These are phyloP conservation scores for Anthopleura xanthogrammica DNA, from an alignment of 92 coral and sea anemone species.

Conservation along the genomic window DNA sequence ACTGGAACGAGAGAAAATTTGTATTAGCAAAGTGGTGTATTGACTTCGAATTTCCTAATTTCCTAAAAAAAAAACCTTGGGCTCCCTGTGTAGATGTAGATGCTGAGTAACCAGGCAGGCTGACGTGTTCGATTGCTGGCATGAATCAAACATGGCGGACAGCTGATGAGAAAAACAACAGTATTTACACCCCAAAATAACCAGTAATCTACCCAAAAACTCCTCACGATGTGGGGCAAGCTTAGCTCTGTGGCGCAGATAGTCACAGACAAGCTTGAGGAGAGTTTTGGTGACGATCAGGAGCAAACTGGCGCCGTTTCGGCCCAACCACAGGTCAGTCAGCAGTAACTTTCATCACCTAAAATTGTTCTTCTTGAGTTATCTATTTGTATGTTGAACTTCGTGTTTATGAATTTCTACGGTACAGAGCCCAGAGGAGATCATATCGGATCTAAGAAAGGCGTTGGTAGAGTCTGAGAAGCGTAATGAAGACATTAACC, in stretches of 20 bases:
- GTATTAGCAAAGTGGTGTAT: too few species aligned
- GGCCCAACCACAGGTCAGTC: conserved; percentile 27
- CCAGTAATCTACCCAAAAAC: conserved; percentile 1
- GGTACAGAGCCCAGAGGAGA: conserved; percentile 38
- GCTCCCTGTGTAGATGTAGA: too few species aligned
- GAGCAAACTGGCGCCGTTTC: conserved; percentile 36
- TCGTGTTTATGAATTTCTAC: background rate
- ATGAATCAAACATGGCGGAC: conserved; percentile 43
- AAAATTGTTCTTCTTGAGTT: background rate
- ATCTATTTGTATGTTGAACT: background rate
- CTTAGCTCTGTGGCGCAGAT: conserved; percentile 82
- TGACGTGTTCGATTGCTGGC: conserved; percentile 50
- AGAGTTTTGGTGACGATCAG: conserved; percentile 80
- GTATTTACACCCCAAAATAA: background rate
- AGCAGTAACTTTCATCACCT: background rate
- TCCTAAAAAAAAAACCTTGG: too few species aligned
- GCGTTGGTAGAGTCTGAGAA: conserved; percentile 77
- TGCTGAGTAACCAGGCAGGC: conserved; percentile 44
- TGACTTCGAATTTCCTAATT: too few species aligned
- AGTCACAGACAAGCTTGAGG: conserved; percentile 94
- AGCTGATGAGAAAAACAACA: conserved; percentile 25
- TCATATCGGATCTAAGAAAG: conserved; percentile 46
- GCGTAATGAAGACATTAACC: conserved; percentile 78
- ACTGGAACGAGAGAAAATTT: too few species aligned
- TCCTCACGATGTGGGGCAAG: conserved; percentile 89